These are phyloP conservation scores for Periophthalmodon schlosseri DNA, from an alignment of 2,113 vertebrate species.

Conservation along the genomic window DNA sequence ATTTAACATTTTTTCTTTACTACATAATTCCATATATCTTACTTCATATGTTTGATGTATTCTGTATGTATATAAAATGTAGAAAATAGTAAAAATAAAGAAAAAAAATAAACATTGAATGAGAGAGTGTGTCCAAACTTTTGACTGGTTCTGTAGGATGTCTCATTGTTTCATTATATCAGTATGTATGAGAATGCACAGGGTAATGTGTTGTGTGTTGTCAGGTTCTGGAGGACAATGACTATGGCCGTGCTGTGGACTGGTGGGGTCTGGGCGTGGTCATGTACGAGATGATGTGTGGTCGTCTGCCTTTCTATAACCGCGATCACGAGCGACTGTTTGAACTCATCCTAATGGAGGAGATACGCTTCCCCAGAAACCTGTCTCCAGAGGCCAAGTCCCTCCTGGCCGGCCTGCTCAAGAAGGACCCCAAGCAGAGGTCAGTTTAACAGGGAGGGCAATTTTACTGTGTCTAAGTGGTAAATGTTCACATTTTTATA, in stretches of 20 bases:
- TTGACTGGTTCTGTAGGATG: too few species aligned
- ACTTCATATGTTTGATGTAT: too few species aligned
- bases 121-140: too few species aligned
- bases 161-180: too few species aligned
- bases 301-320: constrained; percentile 91
- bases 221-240: constrained; percentile 91
- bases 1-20: too few species aligned
- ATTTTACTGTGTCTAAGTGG: not conserved
- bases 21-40: too few species aligned
- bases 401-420: constrained; percentile 84
- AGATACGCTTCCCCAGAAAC: constrained; percentile 91
- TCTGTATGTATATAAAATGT: too few species aligned
- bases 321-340: constrained; percentile 93
- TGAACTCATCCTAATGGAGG: constrained; percentile 92
- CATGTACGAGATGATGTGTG: constrained; percentile 94
- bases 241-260: constrained; percentile 91
- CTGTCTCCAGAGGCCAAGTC: constrained; percentile 85
- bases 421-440: constrained; percentile 91
- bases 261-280: constrained; percentile 95
- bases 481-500: too few species aligned
- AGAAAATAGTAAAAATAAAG: too few species aligned
- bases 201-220: not conserved
- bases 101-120: too few species aligned
- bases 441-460: not conserved
- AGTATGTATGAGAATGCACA: not conserved